Evolutionary conservation across 2,888 invertebrate genomes (phyloP), one percentile per base, ranked within the genome.

Genomic region (Tiliacea aurago): DNA sequence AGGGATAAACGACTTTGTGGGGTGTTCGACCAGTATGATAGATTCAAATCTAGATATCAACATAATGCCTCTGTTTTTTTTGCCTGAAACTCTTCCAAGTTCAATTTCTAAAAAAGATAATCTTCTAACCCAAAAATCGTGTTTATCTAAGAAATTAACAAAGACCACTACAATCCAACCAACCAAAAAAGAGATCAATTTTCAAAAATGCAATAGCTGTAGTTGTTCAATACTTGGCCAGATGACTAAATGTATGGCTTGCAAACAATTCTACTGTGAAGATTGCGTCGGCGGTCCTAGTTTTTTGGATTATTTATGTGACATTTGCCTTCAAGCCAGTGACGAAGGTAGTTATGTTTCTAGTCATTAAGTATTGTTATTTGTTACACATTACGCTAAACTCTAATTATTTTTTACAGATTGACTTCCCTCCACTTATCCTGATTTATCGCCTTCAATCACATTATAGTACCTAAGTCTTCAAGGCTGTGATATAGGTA

Each of bases 181-280:
- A 28, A 28, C 28, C 28, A 28, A 28, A 28, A 28, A 28, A 43
- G 43, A 66, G 0, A 55, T 66, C 4, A 66, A 55, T 55, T 43
- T 66, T 43, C 55, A 55, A 66, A 66, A 55, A 28, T 66, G 55
- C 66, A 43, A 66, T 45, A 45, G 28, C 28, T 66, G 67, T 15
- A 58, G 33, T 4, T 67, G 56, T 67, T 37, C 67, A 67, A 67
- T 67, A 67, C 45, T 56, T 1, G 15, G 67, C 56, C 20, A 55
- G n/a, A 45, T 58, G 2, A 4, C 45, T 28, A 67, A 67, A 67
- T 67, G 67, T 67, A 67, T 67, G 67, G 45, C 67, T 58, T 45
- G 67, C 37, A 67, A 67, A 20, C 43, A 56, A 58, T 58, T 56
- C 9, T 55, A 13, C 20, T 45, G 66, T 33, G 20, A 67, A 67